Conservation (phyloP, 2,113 vertebrate genomes). For the Ceyx margarethae region DNA sequence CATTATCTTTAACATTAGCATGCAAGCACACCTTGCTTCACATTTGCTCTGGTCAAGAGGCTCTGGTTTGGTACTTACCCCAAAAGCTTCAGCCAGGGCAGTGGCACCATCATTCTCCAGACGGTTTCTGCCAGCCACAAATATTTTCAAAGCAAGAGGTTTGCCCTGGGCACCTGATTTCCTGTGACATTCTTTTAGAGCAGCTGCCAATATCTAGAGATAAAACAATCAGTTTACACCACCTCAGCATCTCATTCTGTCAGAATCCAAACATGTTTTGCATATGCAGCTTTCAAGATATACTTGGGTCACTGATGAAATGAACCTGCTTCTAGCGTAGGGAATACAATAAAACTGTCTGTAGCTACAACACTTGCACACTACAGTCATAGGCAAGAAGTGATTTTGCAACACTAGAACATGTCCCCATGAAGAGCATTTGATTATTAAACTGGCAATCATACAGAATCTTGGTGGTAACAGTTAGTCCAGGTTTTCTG, state of each 20-base stretch:
- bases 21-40: not conserved
- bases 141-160: conserved; percentile 88
- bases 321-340: not conserved
- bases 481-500: not conserved
- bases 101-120: conserved; percentile 96
- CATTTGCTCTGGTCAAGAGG: not conserved
- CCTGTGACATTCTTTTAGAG: conserved; percentile 85
- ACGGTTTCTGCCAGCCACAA: conserved; percentile 94
- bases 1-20: not conserved
- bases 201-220: conserved; percentile 88
- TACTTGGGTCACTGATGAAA: not conserved
- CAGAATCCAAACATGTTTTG: not conserved
- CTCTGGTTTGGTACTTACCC: conserved; percentile 77
- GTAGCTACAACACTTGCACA: not conserved
- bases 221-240: not conserved
- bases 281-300: not conserved
- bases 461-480: not conserved
- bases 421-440: not conserved
- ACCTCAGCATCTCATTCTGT: not conserved
- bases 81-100: conserved; percentile 92
- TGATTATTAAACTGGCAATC: not conserved
- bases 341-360: not conserved
- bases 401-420: not conserved
- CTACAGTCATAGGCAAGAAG: not conserved
- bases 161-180: conserved; percentile 81